Evolutionary conservation across 2,113 vertebrate species (phyloP).

Genomic region (Nymphicus hollandicus): DNA sequence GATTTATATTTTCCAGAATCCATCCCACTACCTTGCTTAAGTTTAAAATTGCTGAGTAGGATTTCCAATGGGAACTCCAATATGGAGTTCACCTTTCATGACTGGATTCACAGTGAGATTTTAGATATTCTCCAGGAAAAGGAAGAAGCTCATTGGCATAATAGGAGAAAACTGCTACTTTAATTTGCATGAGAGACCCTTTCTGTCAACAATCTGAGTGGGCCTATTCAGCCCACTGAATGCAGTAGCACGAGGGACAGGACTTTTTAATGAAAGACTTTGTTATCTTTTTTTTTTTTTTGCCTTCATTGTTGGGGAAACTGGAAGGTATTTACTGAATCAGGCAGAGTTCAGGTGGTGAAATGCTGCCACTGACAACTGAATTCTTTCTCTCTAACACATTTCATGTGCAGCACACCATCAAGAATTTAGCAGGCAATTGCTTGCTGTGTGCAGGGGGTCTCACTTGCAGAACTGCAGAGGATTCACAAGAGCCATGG

Average conservation of each 20-base stretch:
- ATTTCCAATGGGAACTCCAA: neutral
- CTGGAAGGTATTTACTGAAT: neutral
- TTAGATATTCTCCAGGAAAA: neutral
- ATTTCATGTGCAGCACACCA: neutral
- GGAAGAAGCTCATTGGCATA: neutral
- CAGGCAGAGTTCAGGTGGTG: neutral
- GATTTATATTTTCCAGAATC: neutral
- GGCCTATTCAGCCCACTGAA: neutral
- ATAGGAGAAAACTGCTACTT: neutral
- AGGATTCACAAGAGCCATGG: neutral
- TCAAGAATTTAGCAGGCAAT: neutral
- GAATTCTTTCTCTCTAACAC: neutral
- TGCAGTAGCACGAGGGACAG: neutral
- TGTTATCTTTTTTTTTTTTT: neutral
- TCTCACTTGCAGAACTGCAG: neutral
- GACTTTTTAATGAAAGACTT: neutral
- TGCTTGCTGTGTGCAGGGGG: neutral
- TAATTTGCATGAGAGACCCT: neutral
- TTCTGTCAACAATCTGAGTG: neutral
- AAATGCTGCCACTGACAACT: neutral
- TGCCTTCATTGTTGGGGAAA: neutral
- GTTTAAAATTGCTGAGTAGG: neutral
- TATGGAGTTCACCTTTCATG: neutral
- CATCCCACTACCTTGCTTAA: neutral
- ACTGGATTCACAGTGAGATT: neutral